Percentiles rank a stretch among this genome's conserved stretches.
Conservation (phyloP, 2,888 invertebrate species). For the Caradrina clavipalpis region DNA sequence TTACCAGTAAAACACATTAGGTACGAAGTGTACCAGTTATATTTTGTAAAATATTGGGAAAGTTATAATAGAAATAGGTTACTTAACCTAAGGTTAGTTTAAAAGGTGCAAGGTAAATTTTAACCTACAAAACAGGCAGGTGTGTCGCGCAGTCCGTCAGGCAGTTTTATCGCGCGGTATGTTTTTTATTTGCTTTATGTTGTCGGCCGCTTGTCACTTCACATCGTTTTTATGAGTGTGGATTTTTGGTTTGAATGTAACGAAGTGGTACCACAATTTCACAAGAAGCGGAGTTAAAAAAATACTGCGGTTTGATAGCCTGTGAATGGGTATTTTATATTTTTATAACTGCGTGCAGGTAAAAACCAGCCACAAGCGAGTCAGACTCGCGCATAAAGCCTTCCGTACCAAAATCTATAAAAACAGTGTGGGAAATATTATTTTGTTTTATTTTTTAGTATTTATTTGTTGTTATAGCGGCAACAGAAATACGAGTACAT, state of each 20-base stretch:
- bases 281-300: not conserved
- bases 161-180: constrained; percentile 36
- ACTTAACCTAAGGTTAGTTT: constrained; percentile 1
- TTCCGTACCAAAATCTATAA: too few relatives aligned
- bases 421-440: too few relatives aligned
- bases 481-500: too few relatives aligned
- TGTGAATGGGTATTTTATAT: too few relatives aligned
- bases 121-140: constrained; percentile 32
- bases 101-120: constrained; percentile 20
- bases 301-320: too few relatives aligned
- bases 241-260: constrained; percentile 35
- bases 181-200: constrained; percentile 44
- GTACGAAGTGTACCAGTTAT: not conserved
- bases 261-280: not conserved
- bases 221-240: constrained; percentile 36
- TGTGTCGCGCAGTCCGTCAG: constrained; percentile 10
- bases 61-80: not conserved
- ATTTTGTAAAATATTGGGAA: constrained; percentile 1
- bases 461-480: too few relatives aligned
- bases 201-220: constrained; percentile 42
- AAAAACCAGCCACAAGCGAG: too few relatives aligned
- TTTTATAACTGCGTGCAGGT: too few relatives aligned
- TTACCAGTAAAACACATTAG: constrained; percentile 6
- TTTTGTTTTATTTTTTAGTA: too few relatives aligned
- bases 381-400: too few relatives aligned